Base-by-base conservation (phyloP, 2,797 vertebrate genomes). In the Nannoperca australis region DNA sequence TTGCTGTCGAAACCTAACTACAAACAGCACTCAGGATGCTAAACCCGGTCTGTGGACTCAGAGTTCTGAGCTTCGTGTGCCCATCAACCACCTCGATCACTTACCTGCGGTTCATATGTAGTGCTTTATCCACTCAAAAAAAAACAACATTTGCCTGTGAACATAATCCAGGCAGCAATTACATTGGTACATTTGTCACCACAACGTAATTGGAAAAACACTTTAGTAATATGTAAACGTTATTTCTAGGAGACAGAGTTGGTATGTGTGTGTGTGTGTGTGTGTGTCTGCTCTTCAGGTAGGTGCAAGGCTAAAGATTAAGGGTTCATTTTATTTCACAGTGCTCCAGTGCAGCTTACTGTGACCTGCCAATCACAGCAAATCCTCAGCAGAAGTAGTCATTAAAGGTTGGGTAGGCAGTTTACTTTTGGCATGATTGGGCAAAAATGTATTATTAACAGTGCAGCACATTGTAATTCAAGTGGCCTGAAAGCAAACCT, bases 291-390 rank as follows among this genome's bases (percentile, higher is more conserved):
- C 22, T 60, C 50, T 42, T 9, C 24, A 59, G 14, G 24, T 22
- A 30, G 11, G 49, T 32, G 32, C 10, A 61, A 27, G 20, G 42
- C 11, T 54, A 3, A 18, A 32, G 22, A 47, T 34, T 32, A 5
- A 50, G 54, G 32, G 13, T 20, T 63, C 0, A 51, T 20, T 34
- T 15, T 36, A 27, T 32, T 22, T 47, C 3, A 7, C 17, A 59
- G 38, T 2, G 1, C 13, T 66, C 30, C 13, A n/a, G 3, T 36
- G 14, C 15, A 60, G 17, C 69, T 75, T 15, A 69, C 14, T 42
- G 11, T 69, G 45, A 50, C 47, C 51, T 63, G 45, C 32, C 68
- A 71, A 42, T 60, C 55, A 73, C 27, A 12, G 4, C 5, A 55
- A 70, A 38, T 59, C 63, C 54, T 55, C 18, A 13, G 44, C 36